Evolutionary conservation across 2,113 vertebrate genomes (phyloP).

Genomic region (Neogale vison): DNA sequence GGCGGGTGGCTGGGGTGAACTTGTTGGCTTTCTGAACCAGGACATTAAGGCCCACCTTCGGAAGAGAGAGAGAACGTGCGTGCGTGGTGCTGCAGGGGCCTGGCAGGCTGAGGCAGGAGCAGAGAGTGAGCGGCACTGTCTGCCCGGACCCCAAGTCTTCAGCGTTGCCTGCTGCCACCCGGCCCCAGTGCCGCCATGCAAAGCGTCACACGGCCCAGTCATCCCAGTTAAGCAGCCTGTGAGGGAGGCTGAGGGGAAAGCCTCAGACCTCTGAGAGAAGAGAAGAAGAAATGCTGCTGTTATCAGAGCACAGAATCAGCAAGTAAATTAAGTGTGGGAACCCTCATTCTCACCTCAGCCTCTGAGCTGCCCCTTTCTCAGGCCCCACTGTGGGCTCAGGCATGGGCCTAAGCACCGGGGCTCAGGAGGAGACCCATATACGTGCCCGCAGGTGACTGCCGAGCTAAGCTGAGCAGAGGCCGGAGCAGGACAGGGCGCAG

Average conservation of each 20-base stretch:
- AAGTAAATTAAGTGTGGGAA: not conserved
- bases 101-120: not conserved
- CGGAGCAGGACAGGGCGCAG: not conserved
- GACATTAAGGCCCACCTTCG: constrained; percentile 93
- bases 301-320: not conserved
- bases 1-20: constrained; percentile 91
- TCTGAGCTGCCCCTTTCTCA: not conserved
- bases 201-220: not conserved
- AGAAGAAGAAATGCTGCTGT: not conserved
- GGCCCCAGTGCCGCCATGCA: not conserved
- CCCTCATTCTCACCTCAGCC: not conserved
- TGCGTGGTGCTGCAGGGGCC: not conserved
- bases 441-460: not conserved
- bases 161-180: not conserved
- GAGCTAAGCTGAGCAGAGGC: not conserved
- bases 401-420: not conserved
- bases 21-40: constrained; percentile 91
- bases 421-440: not conserved
- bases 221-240: not conserved
- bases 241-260: not conserved
- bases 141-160: accelerated
- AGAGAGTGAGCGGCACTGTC: accelerated
- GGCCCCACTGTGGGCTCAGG: not conserved
- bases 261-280: not conserved
- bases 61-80: constrained; percentile 25